A percentile compares a stretch with the other conserved stretches of the same genome.
These are phyloP conservation scores for Butorides virescens DNA, from an alignment of 2,113 vertebrate species.

Conservation along the genomic window DNA sequence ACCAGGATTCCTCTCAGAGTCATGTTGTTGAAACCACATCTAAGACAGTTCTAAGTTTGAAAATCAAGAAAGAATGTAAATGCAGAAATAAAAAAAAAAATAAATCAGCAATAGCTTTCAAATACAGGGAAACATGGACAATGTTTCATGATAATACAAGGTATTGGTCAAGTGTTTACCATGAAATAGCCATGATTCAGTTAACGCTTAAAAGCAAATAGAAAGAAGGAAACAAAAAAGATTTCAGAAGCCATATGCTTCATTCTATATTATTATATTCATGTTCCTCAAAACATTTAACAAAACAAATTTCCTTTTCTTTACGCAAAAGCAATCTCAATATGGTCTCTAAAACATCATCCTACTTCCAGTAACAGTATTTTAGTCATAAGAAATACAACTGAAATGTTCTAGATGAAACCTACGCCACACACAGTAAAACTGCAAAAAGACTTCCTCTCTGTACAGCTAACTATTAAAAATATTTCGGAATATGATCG, in stretches of 20 bases:
- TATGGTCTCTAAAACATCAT: not conserved
- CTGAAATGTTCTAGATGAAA: not conserved
- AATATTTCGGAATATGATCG: not conserved
- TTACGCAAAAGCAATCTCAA: not conserved
- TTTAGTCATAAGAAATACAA: not conserved
- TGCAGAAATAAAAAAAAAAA: not conserved
- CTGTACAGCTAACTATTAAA: not conserved
- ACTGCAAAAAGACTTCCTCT: not conserved
- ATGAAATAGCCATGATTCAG: not conserved
- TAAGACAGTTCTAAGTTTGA: not conserved
- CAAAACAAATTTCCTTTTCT: not conserved
- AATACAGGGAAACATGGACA: not conserved
- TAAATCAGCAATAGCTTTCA: not conserved
- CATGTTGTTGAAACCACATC: not conserved
- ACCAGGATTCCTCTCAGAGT: not conserved
- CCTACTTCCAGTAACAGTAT: not conserved
- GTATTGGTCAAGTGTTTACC: not conserved
- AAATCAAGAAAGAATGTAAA: not conserved
- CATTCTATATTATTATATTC: not conserved
- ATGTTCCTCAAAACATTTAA: not conserved
- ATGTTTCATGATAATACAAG: not conserved
- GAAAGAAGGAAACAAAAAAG: not conserved
- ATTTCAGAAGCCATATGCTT: not conserved
- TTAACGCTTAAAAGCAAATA: not conserved
- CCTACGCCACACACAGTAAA: not conserved